Evolutionary conservation across 92 coral and sea anemone species (phyloP).

Genomic region (Zoanthus gigantus): DNA sequence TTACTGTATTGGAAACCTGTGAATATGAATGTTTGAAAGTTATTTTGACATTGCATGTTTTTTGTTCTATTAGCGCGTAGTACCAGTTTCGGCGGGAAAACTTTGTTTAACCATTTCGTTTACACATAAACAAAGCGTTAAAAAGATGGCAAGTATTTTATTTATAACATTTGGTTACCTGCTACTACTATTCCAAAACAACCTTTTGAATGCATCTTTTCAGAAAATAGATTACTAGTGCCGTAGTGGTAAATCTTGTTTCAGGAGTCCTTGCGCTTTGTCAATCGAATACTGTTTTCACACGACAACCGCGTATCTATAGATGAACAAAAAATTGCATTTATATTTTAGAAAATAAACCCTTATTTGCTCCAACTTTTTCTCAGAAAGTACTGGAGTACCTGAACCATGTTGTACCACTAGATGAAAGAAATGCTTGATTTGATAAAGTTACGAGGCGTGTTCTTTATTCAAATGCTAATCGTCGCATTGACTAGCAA

Average conservation of each 20-base stretch:
- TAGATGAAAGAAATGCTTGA: constrained; percentile 4
- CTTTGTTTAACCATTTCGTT: neutral
- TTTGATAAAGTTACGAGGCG: neutral
- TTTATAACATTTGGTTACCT: neutral
- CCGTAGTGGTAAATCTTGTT: neutral
- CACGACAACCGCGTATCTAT: neutral
- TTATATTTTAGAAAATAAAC: neutral
- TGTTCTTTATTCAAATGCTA: neutral
- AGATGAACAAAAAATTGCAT: neutral
- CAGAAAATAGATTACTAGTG: neutral
- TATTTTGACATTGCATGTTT: neutral
- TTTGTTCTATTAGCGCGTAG: neutral
- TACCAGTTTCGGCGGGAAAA: neutral
- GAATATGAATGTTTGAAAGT: neutral
- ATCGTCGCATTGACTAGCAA: neutral
- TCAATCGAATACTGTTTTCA: neutral
- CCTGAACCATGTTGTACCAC: neutral
- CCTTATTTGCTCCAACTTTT: neutral
- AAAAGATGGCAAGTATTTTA: neutral
- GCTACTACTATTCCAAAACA: neutral
- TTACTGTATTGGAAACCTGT: no score
- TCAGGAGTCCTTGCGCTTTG: neutral
- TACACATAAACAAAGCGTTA: neutral
- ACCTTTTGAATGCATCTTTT: neutral
- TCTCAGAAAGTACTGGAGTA: neutral